A percentile compares a stretch with the other conserved stretches of the same genome.
phyloP scores from a whole-genome alignment of 2,888 invertebrate species.

The Andrena marginata region DNA sequence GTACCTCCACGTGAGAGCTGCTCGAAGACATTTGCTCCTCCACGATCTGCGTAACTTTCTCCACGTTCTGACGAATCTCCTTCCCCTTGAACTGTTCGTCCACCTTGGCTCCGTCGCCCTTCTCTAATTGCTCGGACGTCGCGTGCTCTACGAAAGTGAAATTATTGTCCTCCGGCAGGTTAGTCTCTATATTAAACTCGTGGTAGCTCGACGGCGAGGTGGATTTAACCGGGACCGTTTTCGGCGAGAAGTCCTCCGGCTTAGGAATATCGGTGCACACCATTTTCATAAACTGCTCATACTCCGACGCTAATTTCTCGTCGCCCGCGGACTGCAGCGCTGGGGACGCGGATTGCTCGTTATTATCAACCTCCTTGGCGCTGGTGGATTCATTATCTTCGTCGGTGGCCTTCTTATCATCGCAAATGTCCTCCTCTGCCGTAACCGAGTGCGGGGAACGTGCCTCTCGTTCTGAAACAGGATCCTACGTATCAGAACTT shows the following conservation, averaged over 20 bases:
- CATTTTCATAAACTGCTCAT: conserved; percentile 88
- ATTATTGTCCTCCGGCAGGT: conserved; percentile 59
- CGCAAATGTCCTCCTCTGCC: conserved; percentile 41
- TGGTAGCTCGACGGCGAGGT: conserved; percentile 69
- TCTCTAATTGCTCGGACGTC: conserved; percentile 16
- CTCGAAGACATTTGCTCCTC: conserved; percentile 29
- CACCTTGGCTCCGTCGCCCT: conserved; percentile 14
- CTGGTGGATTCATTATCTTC: conserved; percentile 26
- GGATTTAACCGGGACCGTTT: conserved; percentile 33
- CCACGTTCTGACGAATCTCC: conserved; percentile 34
- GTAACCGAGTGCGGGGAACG: conserved; percentile 38
- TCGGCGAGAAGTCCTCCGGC: conserved; percentile 57
- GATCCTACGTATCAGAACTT: conserved; percentile 1
- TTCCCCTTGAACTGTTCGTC: conserved; percentile 40
- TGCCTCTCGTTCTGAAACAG: conserved; percentile 47
- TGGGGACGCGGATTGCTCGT: conserved; percentile 42
- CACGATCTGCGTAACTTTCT: conserved; percentile 23
- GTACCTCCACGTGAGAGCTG: conserved; percentile 23
- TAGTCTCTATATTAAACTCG: conserved; percentile 73
- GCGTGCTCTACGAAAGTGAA: conserved; percentile 34
- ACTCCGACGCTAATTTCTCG: conserved; percentile 85
- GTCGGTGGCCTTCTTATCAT: conserved; percentile 31
- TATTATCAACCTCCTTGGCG: conserved; percentile 36
- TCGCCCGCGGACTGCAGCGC: conserved; percentile 67
- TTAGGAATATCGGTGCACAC: conserved; percentile 82